Evolutionary conservation across 2,888 invertebrate species (phyloP).

Genomic region (Drosophila subquinaria): DNA sequence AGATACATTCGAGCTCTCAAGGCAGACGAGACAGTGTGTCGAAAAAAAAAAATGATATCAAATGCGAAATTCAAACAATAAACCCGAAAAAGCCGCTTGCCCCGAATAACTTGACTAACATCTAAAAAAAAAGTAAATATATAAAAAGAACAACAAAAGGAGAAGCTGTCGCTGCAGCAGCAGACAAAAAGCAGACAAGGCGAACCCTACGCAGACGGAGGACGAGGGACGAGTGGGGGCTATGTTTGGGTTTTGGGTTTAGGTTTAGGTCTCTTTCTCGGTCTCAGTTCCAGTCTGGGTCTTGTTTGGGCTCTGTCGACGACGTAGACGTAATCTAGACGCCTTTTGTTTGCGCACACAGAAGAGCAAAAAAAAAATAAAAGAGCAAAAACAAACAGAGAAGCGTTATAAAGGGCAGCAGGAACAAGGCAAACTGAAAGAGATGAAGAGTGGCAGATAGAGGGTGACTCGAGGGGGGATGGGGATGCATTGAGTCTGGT

Average conservation of each 20-base stretch:
- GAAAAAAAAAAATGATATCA: slow-evolving; percentile 63
- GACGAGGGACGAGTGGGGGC: slow-evolving; percentile 3
- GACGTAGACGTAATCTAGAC: slow-evolving; percentile 74
- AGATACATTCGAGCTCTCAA: slow-evolving; percentile 3
- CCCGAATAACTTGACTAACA: slow-evolving; percentile 69
- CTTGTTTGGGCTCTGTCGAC: slow-evolving; percentile 20
- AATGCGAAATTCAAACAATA: slow-evolving; percentile 75
- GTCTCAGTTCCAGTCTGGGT: slow-evolving; percentile 15
- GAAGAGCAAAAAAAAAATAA: slow-evolving; percentile 9
- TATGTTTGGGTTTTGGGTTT: slow-evolving; percentile 27
- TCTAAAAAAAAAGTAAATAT: slow-evolving; percentile 47
- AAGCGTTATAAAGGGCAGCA: slow-evolving; percentile 36
- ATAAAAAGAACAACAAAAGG: slow-evolving; percentile 11
- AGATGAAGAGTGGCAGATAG: neutral
- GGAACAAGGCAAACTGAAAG: slow-evolving; percentile 4
- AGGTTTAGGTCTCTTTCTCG: slow-evolving; percentile 16
- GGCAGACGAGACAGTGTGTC: slow-evolving; percentile 36
- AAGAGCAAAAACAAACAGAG: slow-evolving; percentile 47
- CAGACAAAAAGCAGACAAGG: slow-evolving; percentile 67
- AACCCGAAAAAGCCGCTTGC: slow-evolving; percentile 35
- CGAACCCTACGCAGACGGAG: slow-evolving; percentile 32
- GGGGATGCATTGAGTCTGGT: neutral
- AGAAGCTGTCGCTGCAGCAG: slow-evolving; percentile 28
- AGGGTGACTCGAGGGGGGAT: neutral
- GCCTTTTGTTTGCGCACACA: slow-evolving; percentile 57